Evolutionary conservation across 2,888 invertebrate species (phyloP).

Genomic region (Chydorus sphaericus): DNA sequence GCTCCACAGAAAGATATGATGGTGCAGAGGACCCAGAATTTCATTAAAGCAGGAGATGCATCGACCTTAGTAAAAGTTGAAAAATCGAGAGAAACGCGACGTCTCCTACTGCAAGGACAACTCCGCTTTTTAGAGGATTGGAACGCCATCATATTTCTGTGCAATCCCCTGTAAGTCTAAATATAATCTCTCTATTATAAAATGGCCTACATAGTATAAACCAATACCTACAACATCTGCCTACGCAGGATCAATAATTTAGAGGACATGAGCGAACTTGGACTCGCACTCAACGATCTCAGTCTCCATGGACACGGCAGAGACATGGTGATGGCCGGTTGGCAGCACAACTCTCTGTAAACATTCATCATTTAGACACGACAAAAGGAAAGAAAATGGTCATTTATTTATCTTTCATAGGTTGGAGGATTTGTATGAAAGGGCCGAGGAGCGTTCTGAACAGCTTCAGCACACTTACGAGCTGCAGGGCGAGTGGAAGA

Average conservation of each 20-base stretch:
- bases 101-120: conserved; percentile 68
- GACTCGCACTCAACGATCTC: conserved; percentile 64
- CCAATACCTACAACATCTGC: neutral
- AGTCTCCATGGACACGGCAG: conserved; percentile 71
- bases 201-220: neutral
- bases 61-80: neutral
- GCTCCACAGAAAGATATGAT: conserved; percentile 7
- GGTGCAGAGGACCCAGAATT: conserved; percentile 1
- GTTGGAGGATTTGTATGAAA: conserved; percentile 64
- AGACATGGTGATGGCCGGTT: conserved; percentile 66
- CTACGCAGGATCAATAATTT: conserved; percentile 56
- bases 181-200: neutral
- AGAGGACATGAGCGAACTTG: conserved; percentile 63
- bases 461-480: conserved; percentile 63
- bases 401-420: conserved; percentile 26
- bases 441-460: conserved; percentile 60
- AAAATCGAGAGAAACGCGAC: conserved; percentile 40
- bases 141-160: conserved; percentile 65
- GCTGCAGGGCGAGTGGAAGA: conserved; percentile 68
- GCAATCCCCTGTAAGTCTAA: conserved; percentile 70
- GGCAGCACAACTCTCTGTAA: conserved; percentile 49
- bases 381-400: conserved; percentile 10
- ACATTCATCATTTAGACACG: neutral
- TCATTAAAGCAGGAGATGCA: neutral
- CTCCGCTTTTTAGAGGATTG: conserved; percentile 68